Conservation (phyloP, 2,888 invertebrate genomes). For the Ophion costatus region DNA sequence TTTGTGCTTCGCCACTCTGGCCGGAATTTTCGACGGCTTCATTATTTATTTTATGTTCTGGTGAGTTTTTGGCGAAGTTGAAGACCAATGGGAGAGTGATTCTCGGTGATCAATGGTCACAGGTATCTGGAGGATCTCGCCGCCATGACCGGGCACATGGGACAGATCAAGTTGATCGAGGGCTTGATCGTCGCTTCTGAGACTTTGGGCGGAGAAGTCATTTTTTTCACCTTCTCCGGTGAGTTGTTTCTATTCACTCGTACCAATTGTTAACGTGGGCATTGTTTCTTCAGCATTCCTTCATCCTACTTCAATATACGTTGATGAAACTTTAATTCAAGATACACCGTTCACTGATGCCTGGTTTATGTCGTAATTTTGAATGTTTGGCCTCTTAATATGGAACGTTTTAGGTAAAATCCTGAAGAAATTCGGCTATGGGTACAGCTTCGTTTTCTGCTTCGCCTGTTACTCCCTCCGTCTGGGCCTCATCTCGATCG, state of each 20-base stretch:
- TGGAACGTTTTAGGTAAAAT: constrained; percentile 87
- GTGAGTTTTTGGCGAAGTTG: constrained; percentile 82
- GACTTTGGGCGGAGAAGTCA: constrained; percentile 91
- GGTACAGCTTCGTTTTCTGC: constrained; percentile 90
- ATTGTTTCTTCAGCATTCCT: too few relatives aligned
- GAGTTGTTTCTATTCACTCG: constrained; percentile 13
- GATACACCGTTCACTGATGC: background rate
- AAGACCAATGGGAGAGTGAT: background rate
- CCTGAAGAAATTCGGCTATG: constrained; percentile 91
- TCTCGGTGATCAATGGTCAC: constrained; percentile 52
- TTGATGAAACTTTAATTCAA: background rate
- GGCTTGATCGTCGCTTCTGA: constrained; percentile 92
- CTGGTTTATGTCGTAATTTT: background rate
- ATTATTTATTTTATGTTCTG: constrained; percentile 93
- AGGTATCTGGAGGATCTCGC: constrained; percentile 93
- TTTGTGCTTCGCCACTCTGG: constrained; percentile 89
- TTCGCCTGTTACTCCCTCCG: constrained; percentile 91
- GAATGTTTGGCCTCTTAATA: background rate
- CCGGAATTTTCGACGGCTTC: constrained; percentile 92
- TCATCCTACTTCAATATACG: background rate
- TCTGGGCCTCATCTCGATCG: constrained; percentile 90
- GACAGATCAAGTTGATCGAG: constrained; percentile 90
- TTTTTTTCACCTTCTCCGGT: constrained; percentile 91
- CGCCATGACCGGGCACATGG: constrained; percentile 85
- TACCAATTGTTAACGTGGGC: background rate